phyloP scores from a whole-genome alignment of 2,797 vertebrate species.

The Cynopterus sphinx region DNA sequence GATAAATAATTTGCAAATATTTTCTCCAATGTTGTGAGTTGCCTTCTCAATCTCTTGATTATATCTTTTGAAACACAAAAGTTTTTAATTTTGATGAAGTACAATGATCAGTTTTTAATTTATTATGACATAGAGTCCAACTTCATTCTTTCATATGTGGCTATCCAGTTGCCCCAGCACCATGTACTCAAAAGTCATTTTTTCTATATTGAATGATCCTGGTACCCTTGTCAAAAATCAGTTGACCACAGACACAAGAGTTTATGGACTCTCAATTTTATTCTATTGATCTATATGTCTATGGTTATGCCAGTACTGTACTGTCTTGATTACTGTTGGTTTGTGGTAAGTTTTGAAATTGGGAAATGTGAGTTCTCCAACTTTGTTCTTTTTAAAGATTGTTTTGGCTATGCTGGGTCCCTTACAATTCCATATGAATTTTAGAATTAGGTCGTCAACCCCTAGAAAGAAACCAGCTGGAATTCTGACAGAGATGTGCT shows the following conservation, averaged over 20 bases:
- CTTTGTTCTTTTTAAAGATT: not conserved
- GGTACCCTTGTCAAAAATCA: not conserved
- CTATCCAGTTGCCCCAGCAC: not conserved
- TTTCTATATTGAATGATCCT: not conserved
- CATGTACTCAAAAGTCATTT: not conserved
- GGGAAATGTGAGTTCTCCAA: not conserved
- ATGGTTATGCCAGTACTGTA: not conserved
- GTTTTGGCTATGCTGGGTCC: not conserved
- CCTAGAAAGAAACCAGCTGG: not conserved
- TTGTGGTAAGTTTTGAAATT: slow-evolving; percentile 28
- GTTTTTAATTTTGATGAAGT: not conserved
- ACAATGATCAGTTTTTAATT: not conserved
- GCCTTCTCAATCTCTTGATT: not conserved
- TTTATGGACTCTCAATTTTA: not conserved
- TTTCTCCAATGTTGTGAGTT: not conserved
- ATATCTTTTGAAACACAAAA: not conserved
- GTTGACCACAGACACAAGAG: not conserved
- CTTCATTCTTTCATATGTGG: not conserved
- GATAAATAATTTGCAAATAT: no score
- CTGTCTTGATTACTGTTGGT: slow-evolving; percentile 8
- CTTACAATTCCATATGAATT: not conserved
- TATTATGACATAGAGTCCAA: not conserved
- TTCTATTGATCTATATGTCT: not conserved
- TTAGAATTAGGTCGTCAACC: not conserved
- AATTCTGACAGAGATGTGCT: not conserved